Base-by-base conservation (phyloP, 1,140 invertebrate genomes). In the Dinoponera quadriceps region DNA sequence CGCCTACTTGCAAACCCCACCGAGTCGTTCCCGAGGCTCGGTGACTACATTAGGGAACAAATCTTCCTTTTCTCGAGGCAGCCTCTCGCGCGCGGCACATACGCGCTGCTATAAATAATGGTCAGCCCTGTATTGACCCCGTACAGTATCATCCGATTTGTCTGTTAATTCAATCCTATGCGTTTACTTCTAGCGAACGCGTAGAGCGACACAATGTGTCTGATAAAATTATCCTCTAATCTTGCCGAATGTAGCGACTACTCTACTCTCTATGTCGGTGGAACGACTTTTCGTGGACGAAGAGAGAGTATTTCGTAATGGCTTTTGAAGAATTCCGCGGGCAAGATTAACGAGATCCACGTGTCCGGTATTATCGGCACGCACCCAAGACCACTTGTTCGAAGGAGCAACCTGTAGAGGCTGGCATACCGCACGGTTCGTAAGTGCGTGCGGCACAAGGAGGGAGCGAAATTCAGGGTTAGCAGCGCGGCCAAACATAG, bases 1-100 rank as follows among this genome's bases (percentile, higher is more conserved):
- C 92, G 90, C 91, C 92, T 93, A 92, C 91, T 92, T 89, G 90
- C 89, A 74, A 90, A 83, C 85, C 90, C 83, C 83, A 83, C n/a
- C 88, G 77, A 84, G 72, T 77, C 90, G 85, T 90, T 90, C 91
- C 90, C 88, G 89, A 89, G 91, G 90, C 91, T 91, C 90, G 84
- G 88, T 91, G 92, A 94, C 93, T 94, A 93, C 92, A 94, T 94
- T 94, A 94, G 92, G 92, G 92, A 91, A 94, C 93, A 93, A 94
- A 94, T 94, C 92, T 93, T 93, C 91, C 88, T 89, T 89, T 84
- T 90, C 84, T 77, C 73, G 86, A 81, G 78, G 55, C 71, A 72
- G 66, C 82, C 65, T 57, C 51, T 29, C 65, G 65, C 59, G 77
- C 22, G 49, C 72, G 62, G 59, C 65, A 48, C 57, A 48, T 54